These are phyloP conservation scores for Nasonovia ribisnigri DNA, from an alignment of 2,888 invertebrate species.

Conservation along the genomic window DNA sequence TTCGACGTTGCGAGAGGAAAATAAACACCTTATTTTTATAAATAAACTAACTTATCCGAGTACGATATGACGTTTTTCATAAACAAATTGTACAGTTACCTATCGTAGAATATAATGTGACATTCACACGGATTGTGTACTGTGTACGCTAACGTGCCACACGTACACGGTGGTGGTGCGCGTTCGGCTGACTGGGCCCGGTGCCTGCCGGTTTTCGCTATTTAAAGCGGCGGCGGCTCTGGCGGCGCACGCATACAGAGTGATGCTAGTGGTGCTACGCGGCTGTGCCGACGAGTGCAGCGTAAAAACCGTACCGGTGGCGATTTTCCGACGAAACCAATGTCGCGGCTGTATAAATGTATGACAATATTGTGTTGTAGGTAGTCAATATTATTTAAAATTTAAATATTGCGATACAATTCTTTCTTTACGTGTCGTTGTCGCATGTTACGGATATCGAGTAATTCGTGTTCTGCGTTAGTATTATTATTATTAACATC, in stretches of 20 bases:
- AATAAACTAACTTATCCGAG: constrained; percentile 5
- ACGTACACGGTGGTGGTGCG: neutral
- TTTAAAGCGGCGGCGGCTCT: constrained; percentile 33
- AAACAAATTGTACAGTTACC: neutral
- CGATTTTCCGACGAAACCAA: neutral
- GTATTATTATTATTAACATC: neutral
- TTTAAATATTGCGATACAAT: neutral
- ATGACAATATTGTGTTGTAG: too few species aligned
- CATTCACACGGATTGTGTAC: neutral
- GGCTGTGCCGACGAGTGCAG: too few species aligned
- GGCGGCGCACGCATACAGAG: constrained; percentile 30
- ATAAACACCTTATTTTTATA: neutral
- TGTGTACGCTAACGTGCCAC: neutral
- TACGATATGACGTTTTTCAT: neutral
- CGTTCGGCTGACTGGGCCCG: constrained; percentile 44
- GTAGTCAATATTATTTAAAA: neutral
- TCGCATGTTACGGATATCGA: neutral
- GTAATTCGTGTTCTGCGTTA: neutral
- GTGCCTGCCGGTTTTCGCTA: constrained; percentile 27
- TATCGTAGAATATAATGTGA: neutral
- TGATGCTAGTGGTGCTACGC: neutral
- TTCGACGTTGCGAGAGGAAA: neutral
- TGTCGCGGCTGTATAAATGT: neutral
- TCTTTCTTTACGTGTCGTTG: neutral
- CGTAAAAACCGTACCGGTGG: too few species aligned